phyloP scores from a whole-genome alignment of 2,113 vertebrate genomes.

The Manacus vitellinus region DNA sequence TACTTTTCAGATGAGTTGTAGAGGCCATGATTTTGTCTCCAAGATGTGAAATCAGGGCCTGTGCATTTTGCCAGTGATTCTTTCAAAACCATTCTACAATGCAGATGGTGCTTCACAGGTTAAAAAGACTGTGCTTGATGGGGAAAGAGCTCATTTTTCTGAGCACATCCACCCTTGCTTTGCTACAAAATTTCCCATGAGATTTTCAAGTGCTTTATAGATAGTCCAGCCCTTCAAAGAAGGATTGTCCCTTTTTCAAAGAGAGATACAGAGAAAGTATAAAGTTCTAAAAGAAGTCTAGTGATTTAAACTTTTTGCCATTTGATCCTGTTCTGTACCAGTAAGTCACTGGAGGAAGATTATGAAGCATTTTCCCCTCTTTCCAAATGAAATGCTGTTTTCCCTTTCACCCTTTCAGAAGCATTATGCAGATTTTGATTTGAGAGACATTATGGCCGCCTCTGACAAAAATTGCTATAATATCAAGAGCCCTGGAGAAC shows the following conservation, averaged over 20 bases:
- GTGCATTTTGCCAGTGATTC: neutral
- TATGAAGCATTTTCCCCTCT: neutral
- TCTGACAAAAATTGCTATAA: neutral
- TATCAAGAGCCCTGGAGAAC: constrained; percentile 4
- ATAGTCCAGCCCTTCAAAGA: neutral
- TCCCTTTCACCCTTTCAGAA: neutral
- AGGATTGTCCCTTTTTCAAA: neutral
- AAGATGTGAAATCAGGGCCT: neutral
- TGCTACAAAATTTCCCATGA: neutral
- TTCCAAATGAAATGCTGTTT: neutral
- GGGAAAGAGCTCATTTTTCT: neutral
- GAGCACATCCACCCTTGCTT: neutral
- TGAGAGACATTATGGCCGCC: neutral
- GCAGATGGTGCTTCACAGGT: neutral
- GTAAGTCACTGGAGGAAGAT: neutral
- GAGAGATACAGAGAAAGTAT: neutral
- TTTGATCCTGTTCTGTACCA: neutral
- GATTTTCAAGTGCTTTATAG: neutral
- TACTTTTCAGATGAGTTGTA: neutral
- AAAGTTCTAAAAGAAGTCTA: neutral
- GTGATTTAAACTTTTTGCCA: neutral
- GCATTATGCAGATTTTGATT: neutral
- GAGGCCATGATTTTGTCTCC: neutral
- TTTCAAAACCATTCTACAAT: neutral
- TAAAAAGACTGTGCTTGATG: neutral